phyloP scores from a whole-genome alignment of 2,888 invertebrate genomes.

The Chymomyza procnemis region DNA sequence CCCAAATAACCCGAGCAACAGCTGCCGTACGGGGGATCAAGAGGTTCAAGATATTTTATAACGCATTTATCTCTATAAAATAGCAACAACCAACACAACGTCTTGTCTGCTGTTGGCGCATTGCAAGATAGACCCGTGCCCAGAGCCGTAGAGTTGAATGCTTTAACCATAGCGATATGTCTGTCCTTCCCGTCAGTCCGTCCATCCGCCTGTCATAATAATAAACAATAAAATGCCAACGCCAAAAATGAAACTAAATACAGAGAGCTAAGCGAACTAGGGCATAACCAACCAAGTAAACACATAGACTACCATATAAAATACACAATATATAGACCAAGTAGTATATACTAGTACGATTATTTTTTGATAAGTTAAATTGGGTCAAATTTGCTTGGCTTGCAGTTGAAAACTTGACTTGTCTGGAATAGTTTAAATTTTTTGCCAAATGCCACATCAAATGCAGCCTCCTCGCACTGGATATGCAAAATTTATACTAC shows the following conservation, averaged over 20 bases:
- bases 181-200: neutral
- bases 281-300: slow-evolving; percentile 22
- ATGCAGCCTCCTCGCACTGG: slow-evolving; percentile 20
- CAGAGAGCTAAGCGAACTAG: slow-evolving; percentile 45
- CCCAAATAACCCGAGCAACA: slow-evolving; percentile 7
- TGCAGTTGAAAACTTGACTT: neutral
- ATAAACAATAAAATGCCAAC: slow-evolving; percentile 65
- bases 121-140: neutral
- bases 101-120: neutral
- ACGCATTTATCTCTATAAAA: slow-evolving; percentile 65
- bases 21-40: slow-evolving; percentile 4
- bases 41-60: slow-evolving; percentile 41
- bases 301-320: neutral
- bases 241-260: slow-evolving; percentile 47
- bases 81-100: neutral
- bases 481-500: slow-evolving; percentile 3
- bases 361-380: slow-evolving; percentile 40
- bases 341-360: slow-evolving; percentile 4
- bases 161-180: too few species aligned
- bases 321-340: neutral
- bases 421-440: neutral
- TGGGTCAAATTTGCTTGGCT: slow-evolving; percentile 45
- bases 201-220: slow-evolving; percentile 41
- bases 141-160: neutral
- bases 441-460: neutral